Percentiles rank a stretch among this genome's conserved stretches.
These are phyloP conservation scores for Zelostemma sp. DNA, from an alignment of 1,140 invertebrate genomes.

Conservation along the genomic window DNA sequence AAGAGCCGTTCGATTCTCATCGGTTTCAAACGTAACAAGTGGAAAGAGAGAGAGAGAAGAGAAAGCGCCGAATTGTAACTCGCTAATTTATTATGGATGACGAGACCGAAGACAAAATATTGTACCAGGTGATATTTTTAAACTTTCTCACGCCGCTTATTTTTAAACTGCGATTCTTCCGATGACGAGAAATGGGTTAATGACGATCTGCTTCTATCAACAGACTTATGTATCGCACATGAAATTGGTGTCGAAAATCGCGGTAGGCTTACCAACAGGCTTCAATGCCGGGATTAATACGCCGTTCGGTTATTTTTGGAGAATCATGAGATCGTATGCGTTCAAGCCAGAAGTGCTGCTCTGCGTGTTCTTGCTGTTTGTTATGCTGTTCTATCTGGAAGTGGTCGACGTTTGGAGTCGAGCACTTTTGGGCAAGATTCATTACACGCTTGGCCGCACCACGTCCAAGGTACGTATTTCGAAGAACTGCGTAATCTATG, in stretches of 20 bases:
- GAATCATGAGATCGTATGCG: constrained; percentile 79
- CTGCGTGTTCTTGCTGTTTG: constrained; percentile 75
- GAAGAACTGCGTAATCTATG: no score
- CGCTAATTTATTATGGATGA: constrained; percentile 79
- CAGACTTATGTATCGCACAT: constrained; percentile 83
- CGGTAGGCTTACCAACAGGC: constrained; percentile 75
- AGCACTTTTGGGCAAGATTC: constrained; percentile 79
- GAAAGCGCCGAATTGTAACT: not conserved
- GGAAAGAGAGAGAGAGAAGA: not conserved
- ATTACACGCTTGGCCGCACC: constrained; percentile 75
- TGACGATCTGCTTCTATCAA: no score
- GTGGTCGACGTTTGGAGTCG: constrained; percentile 83
- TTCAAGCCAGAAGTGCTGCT: constrained; percentile 82
- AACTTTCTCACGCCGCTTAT: not conserved
- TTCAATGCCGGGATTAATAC: constrained; percentile 74
- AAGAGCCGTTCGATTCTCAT: no score
- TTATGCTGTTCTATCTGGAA: constrained; percentile 83
- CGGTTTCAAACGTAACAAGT: not conserved
- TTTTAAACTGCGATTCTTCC: no score
- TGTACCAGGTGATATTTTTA: constrained; percentile 75
- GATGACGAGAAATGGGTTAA: no score
- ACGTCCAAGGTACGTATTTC: constrained; percentile 68
- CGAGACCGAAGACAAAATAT: constrained; percentile 87
- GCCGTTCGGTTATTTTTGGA: constrained; percentile 76
- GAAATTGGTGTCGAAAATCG: constrained; percentile 84